Evolutionary conservation across 92 coral and sea anemone genomes (phyloP).

Genomic region (Siderastrea siderea): DNA sequence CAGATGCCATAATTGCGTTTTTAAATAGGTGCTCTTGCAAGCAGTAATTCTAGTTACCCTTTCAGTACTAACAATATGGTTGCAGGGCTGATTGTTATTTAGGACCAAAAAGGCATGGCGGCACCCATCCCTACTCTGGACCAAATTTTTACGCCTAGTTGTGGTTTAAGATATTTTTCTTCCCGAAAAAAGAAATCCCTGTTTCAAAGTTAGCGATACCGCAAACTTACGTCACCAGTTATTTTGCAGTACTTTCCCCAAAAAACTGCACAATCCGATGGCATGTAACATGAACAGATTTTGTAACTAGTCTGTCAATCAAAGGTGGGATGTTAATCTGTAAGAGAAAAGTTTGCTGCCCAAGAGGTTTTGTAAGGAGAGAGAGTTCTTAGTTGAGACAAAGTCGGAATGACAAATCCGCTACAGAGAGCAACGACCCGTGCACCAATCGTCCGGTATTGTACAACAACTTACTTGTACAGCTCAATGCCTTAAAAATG

Average conservation of each 20-base stretch:
- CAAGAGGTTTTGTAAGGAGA: no score
- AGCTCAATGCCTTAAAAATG: background rate
- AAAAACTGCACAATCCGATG: no score
- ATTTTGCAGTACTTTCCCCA: background rate
- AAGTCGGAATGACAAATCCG: background rate
- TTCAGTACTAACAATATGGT: background rate
- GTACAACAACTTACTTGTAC: background rate
- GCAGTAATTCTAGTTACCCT: constrained; percentile 3
- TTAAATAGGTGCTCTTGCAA: constrained; percentile 27
- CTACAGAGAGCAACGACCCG: background rate
- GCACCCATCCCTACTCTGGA: no score
- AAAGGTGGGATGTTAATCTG: no score
- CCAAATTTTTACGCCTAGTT: no score
- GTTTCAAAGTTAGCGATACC: background rate
- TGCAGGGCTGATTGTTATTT: background rate
- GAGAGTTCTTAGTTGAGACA: no score
- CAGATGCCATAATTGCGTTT: no score
- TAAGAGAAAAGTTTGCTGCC: no score
- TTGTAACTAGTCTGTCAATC: no score
- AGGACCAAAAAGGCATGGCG: background rate
- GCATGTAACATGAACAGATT: no score
- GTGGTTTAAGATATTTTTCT: no score
- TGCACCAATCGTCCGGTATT: background rate
- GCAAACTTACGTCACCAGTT: background rate
- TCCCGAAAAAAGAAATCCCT: background rate